phyloP scores from a whole-genome alignment of 2,888 invertebrate genomes.

The Volucella inanis region DNA sequence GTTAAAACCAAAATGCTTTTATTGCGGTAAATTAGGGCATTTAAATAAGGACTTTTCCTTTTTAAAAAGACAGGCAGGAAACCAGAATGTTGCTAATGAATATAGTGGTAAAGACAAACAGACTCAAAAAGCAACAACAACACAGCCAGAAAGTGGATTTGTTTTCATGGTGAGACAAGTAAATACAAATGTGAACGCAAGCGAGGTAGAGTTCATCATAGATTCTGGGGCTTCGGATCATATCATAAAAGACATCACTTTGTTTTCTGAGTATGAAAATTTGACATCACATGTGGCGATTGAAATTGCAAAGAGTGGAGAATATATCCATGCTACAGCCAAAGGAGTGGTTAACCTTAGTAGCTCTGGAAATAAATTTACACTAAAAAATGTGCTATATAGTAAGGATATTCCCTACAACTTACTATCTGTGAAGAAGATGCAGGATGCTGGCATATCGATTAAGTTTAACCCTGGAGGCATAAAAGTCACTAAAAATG shows the following conservation, averaged over 20 bases:
- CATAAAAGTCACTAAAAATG: constrained; percentile 77
- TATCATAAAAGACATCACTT: constrained; percentile 69
- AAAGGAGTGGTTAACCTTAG: constrained; percentile 76
- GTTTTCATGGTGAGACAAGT: constrained; percentile 55
- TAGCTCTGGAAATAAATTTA: constrained; percentile 73
- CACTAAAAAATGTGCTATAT: constrained; percentile 74
- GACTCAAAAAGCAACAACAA: no score
- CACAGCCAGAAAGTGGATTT: constrained; percentile 51
- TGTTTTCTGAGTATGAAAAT: constrained; percentile 48
- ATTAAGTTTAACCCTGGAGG: constrained; percentile 23
- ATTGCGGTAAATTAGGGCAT: constrained; percentile 7
- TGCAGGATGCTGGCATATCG: constrained; percentile 77
- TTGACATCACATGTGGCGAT: constrained; percentile 77
- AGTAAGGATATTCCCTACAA: constrained; percentile 78
- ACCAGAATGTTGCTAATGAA: no score
- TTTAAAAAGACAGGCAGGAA: constrained; percentile 21
- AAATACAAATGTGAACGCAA: constrained; percentile 10
- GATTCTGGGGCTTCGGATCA: constrained; percentile 73
- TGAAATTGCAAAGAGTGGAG: constrained; percentile 76
- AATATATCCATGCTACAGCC: constrained; percentile 68
- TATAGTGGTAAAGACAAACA: no score
- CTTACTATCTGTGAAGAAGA: constrained; percentile 76
- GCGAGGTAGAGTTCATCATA: constrained; percentile 60
- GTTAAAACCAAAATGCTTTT: no score
- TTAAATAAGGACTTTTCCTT: constrained; percentile 4